Conservation (phyloP, 2,888 invertebrate species). For the Hypolimnas misippus region DNA sequence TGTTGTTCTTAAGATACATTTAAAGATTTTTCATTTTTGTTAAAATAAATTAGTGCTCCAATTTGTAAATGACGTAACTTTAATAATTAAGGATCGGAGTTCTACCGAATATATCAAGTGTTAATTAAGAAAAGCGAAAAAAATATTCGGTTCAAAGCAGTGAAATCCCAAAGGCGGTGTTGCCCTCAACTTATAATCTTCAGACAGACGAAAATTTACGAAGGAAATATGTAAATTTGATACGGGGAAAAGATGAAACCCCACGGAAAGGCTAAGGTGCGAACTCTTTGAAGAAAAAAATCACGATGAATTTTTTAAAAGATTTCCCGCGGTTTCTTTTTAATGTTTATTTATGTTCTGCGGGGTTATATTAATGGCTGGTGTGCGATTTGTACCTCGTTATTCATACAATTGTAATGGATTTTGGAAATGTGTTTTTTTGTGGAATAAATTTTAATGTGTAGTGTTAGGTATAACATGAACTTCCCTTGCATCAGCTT, state of each 20-base stretch:
- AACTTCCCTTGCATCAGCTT: too few species aligned
- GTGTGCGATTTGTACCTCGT: conserved; percentile 33
- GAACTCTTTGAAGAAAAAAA: conserved; percentile 53
- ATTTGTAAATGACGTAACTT: not conserved
- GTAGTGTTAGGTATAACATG: too few species aligned
- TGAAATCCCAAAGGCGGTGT: conserved; percentile 11
- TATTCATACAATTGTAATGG: conserved; percentile 38
- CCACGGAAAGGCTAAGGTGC: conserved; percentile 55
- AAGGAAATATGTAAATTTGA: conserved; percentile 72
- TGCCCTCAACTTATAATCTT: conserved; percentile 66
- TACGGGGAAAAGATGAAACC: conserved; percentile 51
- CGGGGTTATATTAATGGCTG: conserved; percentile 56
- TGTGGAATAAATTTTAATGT: not conserved
- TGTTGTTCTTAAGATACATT: too few species aligned
- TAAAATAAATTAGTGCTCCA: too few species aligned
- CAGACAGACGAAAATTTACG: conserved; percentile 57
- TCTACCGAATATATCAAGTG: conserved; percentile 1
- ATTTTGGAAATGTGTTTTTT: conserved; percentile 29
- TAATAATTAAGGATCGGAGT: not conserved
- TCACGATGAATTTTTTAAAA: conserved; percentile 70
- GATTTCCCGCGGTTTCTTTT: conserved; percentile 65
- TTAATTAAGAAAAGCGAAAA: conserved; percentile 12
- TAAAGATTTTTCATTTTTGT: too few species aligned
- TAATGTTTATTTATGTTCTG: conserved; percentile 70
- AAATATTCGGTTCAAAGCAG: conserved; percentile 11